Percentiles rank a stretch among this genome's conserved stretches.
phyloP scores from a whole-genome alignment of 2,888 invertebrate species.

The Archips crataeganus region DNA sequence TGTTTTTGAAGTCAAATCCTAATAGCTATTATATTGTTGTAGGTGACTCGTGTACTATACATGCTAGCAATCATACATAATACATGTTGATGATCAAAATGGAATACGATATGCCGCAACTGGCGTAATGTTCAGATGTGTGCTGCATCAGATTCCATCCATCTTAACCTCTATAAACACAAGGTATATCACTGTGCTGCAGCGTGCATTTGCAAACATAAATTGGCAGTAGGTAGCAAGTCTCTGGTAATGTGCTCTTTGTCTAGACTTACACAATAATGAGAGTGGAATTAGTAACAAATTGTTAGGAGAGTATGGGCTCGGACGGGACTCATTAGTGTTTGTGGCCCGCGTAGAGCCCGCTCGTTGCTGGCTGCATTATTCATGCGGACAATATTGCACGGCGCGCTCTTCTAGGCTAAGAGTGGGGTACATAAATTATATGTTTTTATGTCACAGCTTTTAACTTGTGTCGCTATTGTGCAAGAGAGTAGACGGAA shows the following conservation, averaged over 20 bases:
- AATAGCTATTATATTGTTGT: no score
- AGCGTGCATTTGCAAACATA: conserved; percentile 26
- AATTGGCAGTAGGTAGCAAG: conserved; percentile 21
- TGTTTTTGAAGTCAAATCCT: no score
- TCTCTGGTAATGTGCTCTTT: conserved; percentile 35
- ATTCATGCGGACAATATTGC: conserved; percentile 84
- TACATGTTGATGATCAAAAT: no score
- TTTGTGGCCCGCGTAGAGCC: conserved; percentile 67
- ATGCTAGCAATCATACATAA: no score
- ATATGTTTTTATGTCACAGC: neutral
- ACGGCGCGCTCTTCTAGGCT: conserved; percentile 40
- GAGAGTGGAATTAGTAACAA: conserved; percentile 81
- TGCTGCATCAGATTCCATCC: neutral
- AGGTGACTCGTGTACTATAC: no score
- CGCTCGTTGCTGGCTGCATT: conserved; percentile 76
- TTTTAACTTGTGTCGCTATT: neutral
- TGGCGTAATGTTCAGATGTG: neutral
- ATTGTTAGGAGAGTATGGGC: conserved; percentile 74
- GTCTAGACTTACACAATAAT: conserved; percentile 62
- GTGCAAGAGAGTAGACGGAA: neutral
- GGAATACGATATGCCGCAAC: no score
- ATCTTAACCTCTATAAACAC: neutral
- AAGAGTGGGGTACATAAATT: conserved; percentile 4
- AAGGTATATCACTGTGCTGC: neutral
- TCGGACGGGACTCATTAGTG: conserved; percentile 81